Conservation (phyloP, 2,888 invertebrate species). For the Drosophila cracens region DNA sequence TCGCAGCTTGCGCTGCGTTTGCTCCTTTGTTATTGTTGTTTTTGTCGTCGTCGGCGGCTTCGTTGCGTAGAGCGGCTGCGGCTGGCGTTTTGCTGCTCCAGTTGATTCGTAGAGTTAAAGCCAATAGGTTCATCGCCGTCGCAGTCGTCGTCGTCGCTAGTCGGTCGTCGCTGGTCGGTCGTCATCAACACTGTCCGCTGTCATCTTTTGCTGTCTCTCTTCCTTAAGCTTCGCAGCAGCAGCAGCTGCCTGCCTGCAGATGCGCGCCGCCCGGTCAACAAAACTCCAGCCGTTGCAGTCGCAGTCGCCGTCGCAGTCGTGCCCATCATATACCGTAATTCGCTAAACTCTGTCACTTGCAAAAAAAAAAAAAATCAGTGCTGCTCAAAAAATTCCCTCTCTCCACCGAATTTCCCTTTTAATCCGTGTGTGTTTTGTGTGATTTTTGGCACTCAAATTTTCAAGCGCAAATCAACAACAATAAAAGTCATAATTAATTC, state of each 20-base stretch:
- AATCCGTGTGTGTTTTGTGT: conserved; percentile 4
- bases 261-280: conserved; percentile 62
- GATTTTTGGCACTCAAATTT: not conserved
- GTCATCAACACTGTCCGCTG: conserved; percentile 21
- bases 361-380: conserved; percentile 2
- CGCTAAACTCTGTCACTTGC: conserved; percentile 28
- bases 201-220: conserved; percentile 24
- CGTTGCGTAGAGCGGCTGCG: conserved; percentile 37
- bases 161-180: conserved; percentile 18
- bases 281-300: conserved; percentile 43
- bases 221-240: conserved; percentile 47
- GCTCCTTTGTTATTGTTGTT: conserved; percentile 27
- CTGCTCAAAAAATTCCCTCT: conserved; percentile 22
- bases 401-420: conserved; percentile 24
- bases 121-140: conserved; percentile 81
- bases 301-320: conserved; percentile 17
- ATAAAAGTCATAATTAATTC: not conserved
- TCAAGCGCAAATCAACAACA: conserved; percentile 14
- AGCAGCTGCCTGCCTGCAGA: conserved; percentile 53
- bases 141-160: conserved; percentile 31
- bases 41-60: conserved; percentile 29
- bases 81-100: conserved; percentile 67
- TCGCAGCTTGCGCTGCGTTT: conserved; percentile 44
- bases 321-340: conserved; percentile 27
- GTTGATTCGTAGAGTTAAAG: conserved; percentile 83